Conservation (phyloP, 2,113 vertebrate genomes). For the Nyctereutes procyonoides region DNA sequence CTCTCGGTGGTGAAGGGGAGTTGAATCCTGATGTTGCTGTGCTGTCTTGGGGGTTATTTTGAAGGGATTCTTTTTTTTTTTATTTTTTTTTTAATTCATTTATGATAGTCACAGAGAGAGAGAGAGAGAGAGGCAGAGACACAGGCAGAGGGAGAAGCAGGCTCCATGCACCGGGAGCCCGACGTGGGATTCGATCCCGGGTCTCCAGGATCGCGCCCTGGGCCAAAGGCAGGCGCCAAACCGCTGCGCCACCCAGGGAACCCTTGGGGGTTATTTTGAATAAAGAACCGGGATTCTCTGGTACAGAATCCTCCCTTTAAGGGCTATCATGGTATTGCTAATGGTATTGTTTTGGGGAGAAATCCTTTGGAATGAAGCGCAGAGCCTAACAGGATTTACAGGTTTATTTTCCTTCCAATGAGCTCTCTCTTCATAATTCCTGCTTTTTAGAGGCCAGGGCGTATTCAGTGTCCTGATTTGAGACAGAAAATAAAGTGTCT, state of each 20-base stretch:
- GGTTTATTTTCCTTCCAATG: slow-evolving; percentile 69
- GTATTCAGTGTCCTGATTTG: slow-evolving; percentile 74
- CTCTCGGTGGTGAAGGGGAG: neutral
- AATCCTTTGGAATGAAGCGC: slow-evolving; percentile 60
- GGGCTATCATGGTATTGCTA: slow-evolving; percentile 33
- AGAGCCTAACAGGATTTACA: slow-evolving; percentile 70
- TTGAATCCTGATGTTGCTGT: neutral
- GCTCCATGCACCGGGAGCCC: too few relatives aligned
- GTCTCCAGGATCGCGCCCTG: too few relatives aligned
- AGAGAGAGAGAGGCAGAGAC: too few relatives aligned
- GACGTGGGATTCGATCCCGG: too few relatives aligned
- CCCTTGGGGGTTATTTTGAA: neutral
- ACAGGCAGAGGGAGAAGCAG: too few relatives aligned
- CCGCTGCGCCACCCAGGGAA: too few relatives aligned
- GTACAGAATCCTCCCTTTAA: neutral
- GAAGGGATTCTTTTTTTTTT: slow-evolving; percentile 23
- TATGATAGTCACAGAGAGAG: too few relatives aligned
- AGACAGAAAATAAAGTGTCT: slow-evolving; percentile 73
- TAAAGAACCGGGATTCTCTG: neutral
- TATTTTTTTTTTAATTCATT: too few relatives aligned
- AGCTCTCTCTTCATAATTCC: slow-evolving; percentile 60
- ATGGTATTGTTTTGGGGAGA: slow-evolving; percentile 50
- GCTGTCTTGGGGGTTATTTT: neutral
- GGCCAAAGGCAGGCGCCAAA: too few relatives aligned
- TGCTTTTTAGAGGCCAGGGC: slow-evolving; percentile 64